Evolutionary conservation across 2,113 vertebrate genomes (phyloP), one percentile per base, ranked within the genome.

Genomic region (Anolis sagrei): DNA sequence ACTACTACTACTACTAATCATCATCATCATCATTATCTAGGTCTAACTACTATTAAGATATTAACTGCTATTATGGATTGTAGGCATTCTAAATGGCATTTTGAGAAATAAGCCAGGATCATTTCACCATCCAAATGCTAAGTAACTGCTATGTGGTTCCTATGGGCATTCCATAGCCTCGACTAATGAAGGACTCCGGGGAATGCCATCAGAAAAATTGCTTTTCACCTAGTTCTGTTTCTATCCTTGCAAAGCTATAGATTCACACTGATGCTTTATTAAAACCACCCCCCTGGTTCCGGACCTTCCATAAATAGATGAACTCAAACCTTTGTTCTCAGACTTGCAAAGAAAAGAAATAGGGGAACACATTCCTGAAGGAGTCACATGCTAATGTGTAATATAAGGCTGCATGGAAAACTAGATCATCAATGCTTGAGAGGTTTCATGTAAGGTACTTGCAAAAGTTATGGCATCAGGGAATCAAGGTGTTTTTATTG

Each of bases 271-370:
- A 79, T 34, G 2, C 27, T 72, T 73, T 62, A 79, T 79, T 54
- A 86, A 86, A 86, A 36, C 36, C 29, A 74, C 48, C 18, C 34
- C 54, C 54, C 61, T 44, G 51, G 13, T 39, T 82, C 25, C 34
- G 70, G 79, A 34, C 18, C 79, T 54, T 66, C n/a, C 5, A 5
- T 68, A 84, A 76, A 61, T 61, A 73, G 54, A 73, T 85, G 36
- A 73, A 73, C 36, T 62, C 69, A 79, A 44, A 1, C 6, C 32
- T 79, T 79, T 85, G 76, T 79, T 79, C 36, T 44, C 49, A 74
- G 36, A 62, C 36, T 62, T 79, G 13, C 25, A 61, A 14, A 27
- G 68, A n/a, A 79, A 16, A 69, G 75, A 69, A 69, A 36, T 10
- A 73, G 51, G 8, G 32, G 34, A 48, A 81, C 18, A 16, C 2